Evolutionary conservation across 92 coral and sea anemone genomes (phyloP).

Genomic region (Parazoanthus swiftii): DNA sequence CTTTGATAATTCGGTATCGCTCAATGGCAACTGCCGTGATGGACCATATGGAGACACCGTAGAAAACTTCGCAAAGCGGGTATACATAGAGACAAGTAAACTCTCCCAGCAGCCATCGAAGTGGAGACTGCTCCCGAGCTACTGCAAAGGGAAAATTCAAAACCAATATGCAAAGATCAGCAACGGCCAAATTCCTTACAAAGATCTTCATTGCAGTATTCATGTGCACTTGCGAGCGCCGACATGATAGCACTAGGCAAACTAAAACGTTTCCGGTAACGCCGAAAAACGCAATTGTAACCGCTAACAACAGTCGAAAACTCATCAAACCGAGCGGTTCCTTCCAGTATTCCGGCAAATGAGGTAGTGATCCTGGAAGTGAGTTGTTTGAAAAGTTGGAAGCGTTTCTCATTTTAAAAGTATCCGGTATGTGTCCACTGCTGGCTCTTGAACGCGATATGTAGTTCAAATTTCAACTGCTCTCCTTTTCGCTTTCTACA

Average conservation of each 20-base stretch:
- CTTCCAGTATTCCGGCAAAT: constrained; percentile 1
- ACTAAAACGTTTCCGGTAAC: constrained; percentile 22
- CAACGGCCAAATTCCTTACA: constrained; percentile 29
- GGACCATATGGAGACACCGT: constrained; percentile 36
- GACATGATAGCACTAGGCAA: constrained; percentile 19
- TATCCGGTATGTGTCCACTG: not conserved
- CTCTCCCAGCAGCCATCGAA: constrained; percentile 35
- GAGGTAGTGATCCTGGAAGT: not conserved
- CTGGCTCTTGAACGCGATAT: not conserved
- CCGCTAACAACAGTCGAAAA: constrained; percentile 26
- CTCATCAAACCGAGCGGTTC: constrained; percentile 25
- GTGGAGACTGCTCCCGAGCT: constrained; percentile 27
- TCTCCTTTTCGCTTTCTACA: not conserved
- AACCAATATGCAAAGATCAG: constrained; percentile 33
- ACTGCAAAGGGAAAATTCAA: constrained; percentile 38
- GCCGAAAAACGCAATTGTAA: constrained; percentile 20
- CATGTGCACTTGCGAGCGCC: constrained; percentile 19
- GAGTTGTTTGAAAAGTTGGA: constrained; percentile 35
- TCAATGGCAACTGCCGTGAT: constrained; percentile 30
- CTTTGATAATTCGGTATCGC: constrained; percentile 21
- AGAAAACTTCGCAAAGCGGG: constrained; percentile 31
- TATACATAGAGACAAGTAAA: constrained; percentile 31
- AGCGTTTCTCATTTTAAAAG: not conserved
- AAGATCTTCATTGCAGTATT: constrained; percentile 12
- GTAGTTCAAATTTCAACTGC: not conserved